Evolutionary conservation across 2,113 vertebrate species (phyloP), one percentile per base, ranked within the genome.

Genomic region (Tragelaphus scriptus): DNA sequence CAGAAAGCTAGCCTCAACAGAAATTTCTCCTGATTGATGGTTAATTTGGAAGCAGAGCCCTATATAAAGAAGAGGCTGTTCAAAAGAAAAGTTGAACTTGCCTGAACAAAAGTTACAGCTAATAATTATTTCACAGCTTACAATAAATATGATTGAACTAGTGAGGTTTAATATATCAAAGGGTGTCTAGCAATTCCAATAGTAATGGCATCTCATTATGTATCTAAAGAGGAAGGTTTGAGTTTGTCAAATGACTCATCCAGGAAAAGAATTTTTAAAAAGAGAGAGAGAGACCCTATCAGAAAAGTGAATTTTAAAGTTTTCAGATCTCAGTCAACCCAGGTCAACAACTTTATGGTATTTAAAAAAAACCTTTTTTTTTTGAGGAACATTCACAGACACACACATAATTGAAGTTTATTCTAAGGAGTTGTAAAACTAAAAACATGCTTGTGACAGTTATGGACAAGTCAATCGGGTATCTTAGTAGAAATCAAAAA

Each of bases 1-100:
- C 17, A 90, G 93, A 97, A 96, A 94, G 56, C 71, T n/a, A 30
- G 56, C 88, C 63, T 91, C 88, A 81, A 91, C 36, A 95, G 49
- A 85, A 77, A 79, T 79, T 85, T 59, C 56, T 28, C 47, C 30
- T n/a, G 87, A 71, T 17, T 49, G 94, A 26, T 47, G n/a, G 51
- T 53, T 85, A 71, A 94, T 94, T 47, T 91, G 58, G 79, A 90
- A 77, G 61, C 65, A 49, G 36, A 91, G 30, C 49, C 7, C 68
- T 56, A 65, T 51, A 25, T 79, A 92, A 82, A 25, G 58, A 40
- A 88, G 80, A 85, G 55, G 77, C 71, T 77, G 65, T 65, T 87
- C 85, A 88, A 96, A 97, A 94, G 26, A 88, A 95, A 86, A 30
- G 47, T 53, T 85, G 85, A 90, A 85, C 32, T 77, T 63, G 0